Percentiles rank a stretch among this genome's conserved stretches.
These are phyloP conservation scores for Meteorus colon DNA, from an alignment of 2,888 invertebrate genomes.

Conservation along the genomic window DNA sequence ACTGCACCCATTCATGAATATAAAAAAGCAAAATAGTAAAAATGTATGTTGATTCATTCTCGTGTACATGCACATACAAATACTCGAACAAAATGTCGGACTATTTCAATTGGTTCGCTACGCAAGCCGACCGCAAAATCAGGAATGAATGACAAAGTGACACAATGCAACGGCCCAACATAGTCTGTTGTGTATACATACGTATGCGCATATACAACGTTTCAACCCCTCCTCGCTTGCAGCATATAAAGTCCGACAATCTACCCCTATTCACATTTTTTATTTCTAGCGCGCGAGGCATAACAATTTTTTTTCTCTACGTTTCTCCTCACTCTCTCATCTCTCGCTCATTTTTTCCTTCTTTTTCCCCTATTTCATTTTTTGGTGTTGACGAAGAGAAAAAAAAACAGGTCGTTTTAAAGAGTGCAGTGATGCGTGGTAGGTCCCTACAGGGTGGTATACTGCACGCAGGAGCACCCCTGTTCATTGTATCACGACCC, in stretches of 20 bases:
- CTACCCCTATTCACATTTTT: slow-evolving; percentile 27
- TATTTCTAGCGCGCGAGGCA: slow-evolving; percentile 15
- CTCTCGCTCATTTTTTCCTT: slow-evolving; percentile 58
- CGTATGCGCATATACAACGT: slow-evolving; percentile 28
- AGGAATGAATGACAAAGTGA: slow-evolving; percentile 71
- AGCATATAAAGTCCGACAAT: slow-evolving; percentile 8
- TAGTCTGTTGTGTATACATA: slow-evolving; percentile 6
- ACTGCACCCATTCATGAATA: slow-evolving; percentile 24
- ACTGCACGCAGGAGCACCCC: slow-evolving; percentile 37
- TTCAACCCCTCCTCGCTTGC: slow-evolving; percentile 43
- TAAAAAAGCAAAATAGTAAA: slow-evolving; percentile 20
- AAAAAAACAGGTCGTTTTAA: slow-evolving; percentile 69
- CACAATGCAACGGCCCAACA: slow-evolving; percentile 64
- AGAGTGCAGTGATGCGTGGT: slow-evolving; percentile 70
- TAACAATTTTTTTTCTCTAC: slow-evolving; percentile 23
- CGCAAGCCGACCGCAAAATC: slow-evolving; percentile 74
- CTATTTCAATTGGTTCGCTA: slow-evolving; percentile 66
- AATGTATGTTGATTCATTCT: slow-evolving; percentile 37
- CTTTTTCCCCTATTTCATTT: slow-evolving; percentile 24
- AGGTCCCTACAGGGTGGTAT: slow-evolving; percentile 49
- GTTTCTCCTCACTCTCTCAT: slow-evolving; percentile 22
- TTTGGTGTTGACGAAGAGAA: slow-evolving; percentile 55
- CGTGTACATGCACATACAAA: slow-evolving; percentile 48
- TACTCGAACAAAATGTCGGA: neutral
- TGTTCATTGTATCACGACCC: slow-evolving; percentile 61